Conservation (phyloP, 2,888 invertebrate species). For the Sclerodermus sp. region DNA sequence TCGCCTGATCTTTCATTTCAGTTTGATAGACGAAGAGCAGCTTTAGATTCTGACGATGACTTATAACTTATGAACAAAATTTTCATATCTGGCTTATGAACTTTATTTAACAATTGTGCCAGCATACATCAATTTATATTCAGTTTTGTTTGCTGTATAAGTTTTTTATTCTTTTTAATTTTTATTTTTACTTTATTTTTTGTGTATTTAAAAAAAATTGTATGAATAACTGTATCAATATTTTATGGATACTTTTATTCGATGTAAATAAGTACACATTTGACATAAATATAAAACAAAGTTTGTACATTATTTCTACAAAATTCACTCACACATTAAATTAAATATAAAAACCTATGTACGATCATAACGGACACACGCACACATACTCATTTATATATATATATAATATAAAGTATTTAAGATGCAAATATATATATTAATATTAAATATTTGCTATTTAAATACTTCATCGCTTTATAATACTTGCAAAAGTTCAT, state of each 20-base stretch:
- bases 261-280: conserved; percentile 27
- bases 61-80: conserved; percentile 36
- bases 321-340: conserved; percentile 7
- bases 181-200: no score
- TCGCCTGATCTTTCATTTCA: conserved; percentile 46
- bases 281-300: conserved; percentile 11
- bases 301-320: conserved; percentile 6
- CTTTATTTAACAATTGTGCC: no score
- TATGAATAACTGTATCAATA: no score
- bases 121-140: neutral
- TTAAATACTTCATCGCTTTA: conserved; percentile 11
- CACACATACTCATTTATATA: conserved; percentile 1
- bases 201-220: no score
- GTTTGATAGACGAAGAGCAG: conserved; percentile 87
- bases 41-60: conserved; percentile 82
- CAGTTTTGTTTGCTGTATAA: conserved; percentile 16
- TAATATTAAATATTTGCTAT: conserved; percentile 15
- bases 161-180: no score
- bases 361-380: conserved; percentile 1
- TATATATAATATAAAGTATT: no score
- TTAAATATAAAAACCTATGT: conserved; percentile 7
- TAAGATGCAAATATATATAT: conserved; percentile 3
- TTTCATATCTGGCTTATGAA: no score
- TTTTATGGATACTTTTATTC: conserved; percentile 22
- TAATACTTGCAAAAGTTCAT: conserved; percentile 12